A percentile compares a stretch with the other conserved stretches of the same genome.
Evolutionary conservation across 2,888 invertebrate species (phyloP).

Genomic region (Zaprionus obscuricornis): DNA sequence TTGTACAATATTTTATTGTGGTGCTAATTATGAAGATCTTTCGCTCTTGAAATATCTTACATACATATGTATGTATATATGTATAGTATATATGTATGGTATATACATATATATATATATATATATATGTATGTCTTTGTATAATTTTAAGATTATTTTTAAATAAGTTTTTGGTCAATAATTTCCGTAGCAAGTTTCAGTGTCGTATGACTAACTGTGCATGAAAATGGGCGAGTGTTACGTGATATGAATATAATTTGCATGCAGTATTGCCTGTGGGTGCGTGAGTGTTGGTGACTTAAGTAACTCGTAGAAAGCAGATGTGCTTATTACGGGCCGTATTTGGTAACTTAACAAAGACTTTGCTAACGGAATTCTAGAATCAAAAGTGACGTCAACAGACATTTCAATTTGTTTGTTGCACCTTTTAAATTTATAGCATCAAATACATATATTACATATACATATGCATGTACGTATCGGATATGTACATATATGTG

Average conservation of each 20-base stretch:
- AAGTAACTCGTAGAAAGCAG: conserved; percentile 77
- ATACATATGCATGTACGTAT: conserved; percentile 6
- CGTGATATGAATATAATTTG: conserved; percentile 63
- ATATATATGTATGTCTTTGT: not conserved
- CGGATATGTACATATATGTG: conserved; percentile 13
- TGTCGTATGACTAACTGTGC: conserved; percentile 67
- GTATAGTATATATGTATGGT: not conserved
- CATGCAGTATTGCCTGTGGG: conserved; percentile 36
- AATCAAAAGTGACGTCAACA: conserved; percentile 43
- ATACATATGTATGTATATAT: not conserved
- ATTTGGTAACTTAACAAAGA: conserved; percentile 60
- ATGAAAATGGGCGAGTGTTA: conserved; percentile 63
- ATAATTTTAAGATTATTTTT: conserved; percentile 1
- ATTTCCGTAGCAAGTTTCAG: conserved; percentile 2
- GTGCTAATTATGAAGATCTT: conserved; percentile 51
- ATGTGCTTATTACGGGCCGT: conserved; percentile 62
- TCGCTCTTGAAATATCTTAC: not conserved
- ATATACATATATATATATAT: conserved; percentile 1
- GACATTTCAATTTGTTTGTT: conserved; percentile 28
- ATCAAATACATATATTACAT: conserved; percentile 8
- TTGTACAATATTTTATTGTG: conserved; percentile 32
- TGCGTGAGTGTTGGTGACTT: conserved; percentile 10
- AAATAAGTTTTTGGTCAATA: conserved; percentile 27
- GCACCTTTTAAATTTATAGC: conserved; percentile 37
- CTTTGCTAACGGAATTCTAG: conserved; percentile 9